Base-by-base conservation (phyloP, 37 sponge, comb jelly and placozoan genomes). In the Oopsacas minuta region DNA sequence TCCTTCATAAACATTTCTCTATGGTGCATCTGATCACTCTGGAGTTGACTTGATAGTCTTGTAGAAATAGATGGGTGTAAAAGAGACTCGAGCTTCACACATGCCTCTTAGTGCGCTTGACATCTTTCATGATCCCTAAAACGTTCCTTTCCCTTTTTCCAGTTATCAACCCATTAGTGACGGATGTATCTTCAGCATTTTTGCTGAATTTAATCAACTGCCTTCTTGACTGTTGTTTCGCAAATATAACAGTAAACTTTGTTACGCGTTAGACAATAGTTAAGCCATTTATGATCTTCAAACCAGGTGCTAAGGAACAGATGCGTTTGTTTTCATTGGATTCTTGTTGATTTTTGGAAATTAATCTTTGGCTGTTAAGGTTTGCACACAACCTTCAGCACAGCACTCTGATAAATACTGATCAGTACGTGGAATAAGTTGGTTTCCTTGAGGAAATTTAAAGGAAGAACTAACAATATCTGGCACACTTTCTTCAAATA, bases 111-210 rank as follows among this genome's bases (percentile, higher is more conserved):
- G 52, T 88, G 89, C 23, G 82, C 37, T 28, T 85, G 82, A 82
- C 53, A 82, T 20, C 36, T 36, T 82, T 38, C 85, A 46, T 88
- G 89, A 1, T 85, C 83, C 36, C 36, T 38, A 52, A 88, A 85
- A 12, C 38, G n/a, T 38, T 81, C 83, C 1, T 35, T 39, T 17
- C 52, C 88, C 81, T 88, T 88, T 39, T 88, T 88, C 88, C 88
- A 88, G 85, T 85, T 88, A 52, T 85, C 83, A 88, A 88, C 34
- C 88, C 88, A 32, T 25, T 17, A 82, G 30, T 35, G 37, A 85
- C 83, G 85, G 85, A 88, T 17, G 85, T 81, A 84, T 38, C 81
- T 28, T 84, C 36, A 37, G 84, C 81, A 35, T 36, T 84, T 53
- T 84, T 36, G 39, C 38, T 86, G 53, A 84, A 86, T 28, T 36